Evolutionary conservation across 2,797 vertebrate species (phyloP).

Genomic region (Hippopotamyrus pictus): DNA sequence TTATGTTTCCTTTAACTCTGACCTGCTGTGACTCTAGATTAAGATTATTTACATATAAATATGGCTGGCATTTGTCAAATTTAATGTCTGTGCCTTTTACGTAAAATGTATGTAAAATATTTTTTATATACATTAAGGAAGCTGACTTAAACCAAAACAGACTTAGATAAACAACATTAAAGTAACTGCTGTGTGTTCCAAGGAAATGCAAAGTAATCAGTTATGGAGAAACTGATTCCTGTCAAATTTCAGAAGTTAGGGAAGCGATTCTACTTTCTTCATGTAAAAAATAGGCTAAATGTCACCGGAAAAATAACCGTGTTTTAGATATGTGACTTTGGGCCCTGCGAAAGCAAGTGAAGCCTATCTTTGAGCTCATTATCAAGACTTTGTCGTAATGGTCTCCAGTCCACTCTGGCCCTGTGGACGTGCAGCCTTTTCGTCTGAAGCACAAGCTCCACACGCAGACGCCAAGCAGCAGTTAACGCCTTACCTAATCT

Average conservation of each 20-base stretch:
- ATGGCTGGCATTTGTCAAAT: not conserved
- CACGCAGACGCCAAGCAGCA: not conserved
- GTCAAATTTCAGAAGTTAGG: not conserved
- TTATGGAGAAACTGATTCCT: not conserved
- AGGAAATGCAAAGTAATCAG: not conserved
- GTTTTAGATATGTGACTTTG: not conserved
- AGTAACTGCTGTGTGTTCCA: not conserved
- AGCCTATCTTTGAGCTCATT: not conserved
- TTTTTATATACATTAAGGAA: not conserved
- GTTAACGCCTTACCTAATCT: not conserved
- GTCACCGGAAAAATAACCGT: not conserved
- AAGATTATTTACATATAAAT: not conserved
- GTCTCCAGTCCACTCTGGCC: not conserved
- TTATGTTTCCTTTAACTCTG: not conserved
- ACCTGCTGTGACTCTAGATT: not conserved
- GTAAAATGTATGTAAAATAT: not conserved
- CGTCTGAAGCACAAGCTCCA: not conserved
- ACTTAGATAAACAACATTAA: not conserved
- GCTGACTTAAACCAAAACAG: not conserved
- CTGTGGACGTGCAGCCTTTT: not conserved
- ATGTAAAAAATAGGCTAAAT: not conserved
- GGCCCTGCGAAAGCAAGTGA: not conserved
- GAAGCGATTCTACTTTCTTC: not conserved
- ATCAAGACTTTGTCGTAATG: not conserved
- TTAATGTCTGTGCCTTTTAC: not conserved